Evolutionary conservation across 2,888 invertebrate genomes (phyloP), one percentile per base, ranked within the genome.

Genomic region (Pseudococcus longispinus): DNA sequence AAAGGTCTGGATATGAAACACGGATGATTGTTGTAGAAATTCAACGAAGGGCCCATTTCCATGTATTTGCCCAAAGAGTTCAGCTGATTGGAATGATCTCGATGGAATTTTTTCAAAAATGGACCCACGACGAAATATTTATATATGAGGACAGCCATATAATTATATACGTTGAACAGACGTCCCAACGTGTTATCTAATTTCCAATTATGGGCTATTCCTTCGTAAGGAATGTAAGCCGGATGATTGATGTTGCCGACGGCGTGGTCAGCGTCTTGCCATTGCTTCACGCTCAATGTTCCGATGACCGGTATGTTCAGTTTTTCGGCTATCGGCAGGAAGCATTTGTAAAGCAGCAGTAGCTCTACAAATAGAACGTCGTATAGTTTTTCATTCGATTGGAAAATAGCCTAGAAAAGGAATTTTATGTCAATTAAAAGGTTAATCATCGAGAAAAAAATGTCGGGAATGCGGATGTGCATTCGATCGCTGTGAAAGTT

Each of bases 261-360:
- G 23, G 74, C 46, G 74, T 32, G 23, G 29, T 85, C 85, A 0
- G 70, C 46, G 11, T 65, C 15, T 42, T 74, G 70, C 74, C 44
- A 74, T n/a, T 42, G 44, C 26, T 46, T 32, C 3, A 74, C 32
- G 0, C 70, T 46, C 1, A 74, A 11, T 2, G 44, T 74, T 32
- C 85, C 85, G 26, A 85, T 85, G 18, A 85, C 85, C 4, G 85
- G 74, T 15, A 85, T 85, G n/a, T 65, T 65, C n/a, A 85, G 15
- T 32, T 85, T 85, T 65, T 74, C 74, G 46, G 85, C 85, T 77
- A 85, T 44, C 11, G 85, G 85, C 29, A 85, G 29, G 18, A 42
- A 85, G 26, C 85, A 85, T 42, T 85, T 26, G 74, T 70, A 44
- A n/a, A 74, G 20, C 11, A 44, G 42, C 1, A 37, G 32, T 11